Evolutionary conservation across 2,888 invertebrate genomes (phyloP), one percentile per base, ranked within the genome.

Genomic region (Scotopteryx bipunctaria): DNA sequence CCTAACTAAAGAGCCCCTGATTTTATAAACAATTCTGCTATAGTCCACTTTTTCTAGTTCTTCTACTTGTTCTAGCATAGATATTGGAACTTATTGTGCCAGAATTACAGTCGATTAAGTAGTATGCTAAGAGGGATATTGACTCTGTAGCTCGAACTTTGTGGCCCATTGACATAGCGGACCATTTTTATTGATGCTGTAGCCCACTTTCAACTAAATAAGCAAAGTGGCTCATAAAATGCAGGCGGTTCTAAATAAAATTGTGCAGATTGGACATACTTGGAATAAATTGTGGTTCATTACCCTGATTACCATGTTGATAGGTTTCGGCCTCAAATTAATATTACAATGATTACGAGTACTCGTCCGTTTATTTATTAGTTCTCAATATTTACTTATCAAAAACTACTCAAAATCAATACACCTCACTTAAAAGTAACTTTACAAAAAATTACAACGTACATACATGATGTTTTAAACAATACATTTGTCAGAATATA

Each of bases 341-440:
- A 53, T 45, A 51, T 14, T 50, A 55, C 43, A 29, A 23, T 42
- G 27, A 49, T 25, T 42, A 31, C 42, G 57, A 55, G 77, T 81
- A 86, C 86, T 82, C 84, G 83, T 81, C 86, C 86, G 78, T 73
- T 71, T 68, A 69, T 65, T 71, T 66, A 77, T 74, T 76, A 76
- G 61, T 78, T 81, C 78, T 83, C 73, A 82, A 86, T 86, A 80
- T 82, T 86, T 82, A 86, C 85, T 87, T 89, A 89, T 89, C 86
- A 89, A 90, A 90, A 90, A 87, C 90, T 90, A 89, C 90, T 71
- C 75, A 71, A 84, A 84, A 81, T 78, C 65, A 85, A 79, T 76
- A 81, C 71, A 78, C 77, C 61, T 77, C 69, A 80, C 81, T 81
- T 84, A 83, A 81, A 76, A 82, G 65, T 81, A 85, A 84, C 78